Percentiles rank a stretch among this genome's conserved stretches.
Conservation (phyloP, 2,888 invertebrate genomes). For the Erannis defoliaria region DNA sequence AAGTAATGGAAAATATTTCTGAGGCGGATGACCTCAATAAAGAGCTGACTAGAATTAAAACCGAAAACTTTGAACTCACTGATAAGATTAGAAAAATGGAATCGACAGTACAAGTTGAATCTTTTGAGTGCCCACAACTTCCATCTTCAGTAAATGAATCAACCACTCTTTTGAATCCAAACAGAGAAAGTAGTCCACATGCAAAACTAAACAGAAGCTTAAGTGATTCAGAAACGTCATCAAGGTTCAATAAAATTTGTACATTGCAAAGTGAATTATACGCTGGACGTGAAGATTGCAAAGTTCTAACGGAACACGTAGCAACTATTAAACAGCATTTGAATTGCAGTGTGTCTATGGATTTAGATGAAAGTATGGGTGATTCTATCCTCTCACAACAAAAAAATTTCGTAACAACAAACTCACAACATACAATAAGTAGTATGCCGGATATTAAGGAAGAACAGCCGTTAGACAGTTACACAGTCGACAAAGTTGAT, state of each 20-base stretch:
- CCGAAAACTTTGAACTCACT: constrained; percentile 53
- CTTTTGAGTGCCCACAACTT: constrained; percentile 55
- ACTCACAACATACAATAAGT: constrained; percentile 52
- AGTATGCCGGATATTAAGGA: constrained; percentile 61
- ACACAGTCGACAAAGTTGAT: constrained; percentile 67
- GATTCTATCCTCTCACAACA: constrained; percentile 56
- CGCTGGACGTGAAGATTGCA: constrained; percentile 77
- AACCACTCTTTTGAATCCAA: constrained; percentile 51
- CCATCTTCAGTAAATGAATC: constrained; percentile 54
- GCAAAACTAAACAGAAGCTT: constrained; percentile 70
- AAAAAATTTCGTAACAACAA: constrained; percentile 50
- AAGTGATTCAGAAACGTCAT: constrained; percentile 73
- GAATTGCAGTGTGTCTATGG: constrained; percentile 70
- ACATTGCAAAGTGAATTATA: constrained; percentile 75
- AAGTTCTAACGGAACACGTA: constrained; percentile 75
- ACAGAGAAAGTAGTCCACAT: constrained; percentile 47
- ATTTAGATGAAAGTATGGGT: constrained; percentile 71
- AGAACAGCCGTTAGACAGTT: constrained; percentile 58
- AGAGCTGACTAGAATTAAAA: constrained; percentile 63
- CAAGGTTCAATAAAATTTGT: constrained; percentile 73
- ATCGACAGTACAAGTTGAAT: constrained; percentile 36
- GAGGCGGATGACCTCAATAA: constrained; percentile 82
- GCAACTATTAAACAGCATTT: constrained; percentile 78
- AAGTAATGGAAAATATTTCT: constrained; percentile 86
- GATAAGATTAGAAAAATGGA: constrained; percentile 51